These are phyloP conservation scores for Pelosia muscerda DNA, from an alignment of 2,888 invertebrate species.

Conservation along the genomic window DNA sequence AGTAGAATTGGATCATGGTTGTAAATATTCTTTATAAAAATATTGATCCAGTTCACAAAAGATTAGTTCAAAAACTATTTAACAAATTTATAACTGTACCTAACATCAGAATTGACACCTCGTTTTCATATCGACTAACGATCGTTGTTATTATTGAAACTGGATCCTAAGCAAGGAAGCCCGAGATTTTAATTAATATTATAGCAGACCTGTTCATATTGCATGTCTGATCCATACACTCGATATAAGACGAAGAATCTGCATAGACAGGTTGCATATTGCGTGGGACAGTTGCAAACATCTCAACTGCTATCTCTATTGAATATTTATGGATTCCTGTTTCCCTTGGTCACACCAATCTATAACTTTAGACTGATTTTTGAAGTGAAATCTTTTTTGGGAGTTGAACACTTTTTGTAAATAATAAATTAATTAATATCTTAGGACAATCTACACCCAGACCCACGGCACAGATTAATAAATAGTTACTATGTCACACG, in stretches of 20 bases:
- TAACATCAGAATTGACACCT: not conserved
- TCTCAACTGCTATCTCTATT: not conserved
- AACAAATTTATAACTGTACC: too few relatives aligned
- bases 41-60: too few relatives aligned
- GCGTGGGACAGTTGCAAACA: not conserved
- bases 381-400: too few relatives aligned
- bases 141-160: not conserved
- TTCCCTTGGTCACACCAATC: not conserved
- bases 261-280: not conserved
- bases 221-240: conserved; percentile 42
- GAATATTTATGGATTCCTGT: not conserved
- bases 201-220: conserved; percentile 40
- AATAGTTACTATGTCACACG: too few relatives aligned
- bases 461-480: too few relatives aligned
- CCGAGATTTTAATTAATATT: conserved; percentile 48
- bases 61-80: too few relatives aligned
- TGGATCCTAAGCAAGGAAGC: conserved; percentile 15
- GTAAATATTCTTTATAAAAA: too few relatives aligned
- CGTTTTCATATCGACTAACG: not conserved
- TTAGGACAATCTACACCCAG: too few relatives aligned
- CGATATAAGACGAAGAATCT: conserved; percentile 21
- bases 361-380: not conserved
- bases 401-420: too few relatives aligned
- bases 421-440: too few relatives aligned
- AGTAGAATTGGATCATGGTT: too few relatives aligned